Conservation (phyloP, 2,888 invertebrate genomes). For the Coelopa pilipes region DNA sequence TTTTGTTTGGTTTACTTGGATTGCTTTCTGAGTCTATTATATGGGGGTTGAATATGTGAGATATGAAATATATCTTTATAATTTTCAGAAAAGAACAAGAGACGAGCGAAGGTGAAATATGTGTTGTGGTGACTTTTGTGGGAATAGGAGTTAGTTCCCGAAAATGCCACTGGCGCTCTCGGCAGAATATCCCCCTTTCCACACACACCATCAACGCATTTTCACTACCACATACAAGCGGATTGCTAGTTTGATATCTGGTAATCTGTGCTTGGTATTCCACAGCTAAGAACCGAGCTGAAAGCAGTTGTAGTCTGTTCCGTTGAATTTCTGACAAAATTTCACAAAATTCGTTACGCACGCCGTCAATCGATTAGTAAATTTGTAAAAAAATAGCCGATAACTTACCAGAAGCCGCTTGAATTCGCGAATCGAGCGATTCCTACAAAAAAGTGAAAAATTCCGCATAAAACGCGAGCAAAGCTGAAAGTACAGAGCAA, state of each 20-base stretch:
- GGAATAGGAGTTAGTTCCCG: too few species aligned
- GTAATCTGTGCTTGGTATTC: too few species aligned
- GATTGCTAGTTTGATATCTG: too few species aligned
- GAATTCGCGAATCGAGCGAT: not conserved
- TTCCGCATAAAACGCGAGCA: conserved; percentile 8
- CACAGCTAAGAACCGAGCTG: conserved; percentile 17
- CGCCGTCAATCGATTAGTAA: conserved; percentile 9
- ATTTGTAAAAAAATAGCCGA: conserved; percentile 5
- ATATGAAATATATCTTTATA: too few species aligned
- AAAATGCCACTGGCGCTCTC: not conserved
- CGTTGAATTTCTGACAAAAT: conserved; percentile 30
- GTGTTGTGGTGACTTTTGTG: too few species aligned
- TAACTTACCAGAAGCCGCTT: not conserved
- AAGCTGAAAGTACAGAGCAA: not conserved
- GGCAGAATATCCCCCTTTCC: conserved; percentile 21
- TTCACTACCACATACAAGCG: too few species aligned
- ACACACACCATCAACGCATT: not conserved
- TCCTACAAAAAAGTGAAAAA: conserved; percentile 10
- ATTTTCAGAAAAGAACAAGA: too few species aligned
- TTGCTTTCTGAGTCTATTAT: too few species aligned
- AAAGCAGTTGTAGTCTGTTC: conserved; percentile 11
- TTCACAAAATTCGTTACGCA: conserved; percentile 17
- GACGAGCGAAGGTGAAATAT: too few species aligned
- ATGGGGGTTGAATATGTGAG: too few species aligned
- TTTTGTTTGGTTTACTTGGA: too few species aligned